A percentile compares a stretch with the other conserved stretches of the same genome.
These are phyloP conservation scores for Linnaemya tessellans DNA, from an alignment of 2,888 invertebrate genomes.

Conservation along the genomic window DNA sequence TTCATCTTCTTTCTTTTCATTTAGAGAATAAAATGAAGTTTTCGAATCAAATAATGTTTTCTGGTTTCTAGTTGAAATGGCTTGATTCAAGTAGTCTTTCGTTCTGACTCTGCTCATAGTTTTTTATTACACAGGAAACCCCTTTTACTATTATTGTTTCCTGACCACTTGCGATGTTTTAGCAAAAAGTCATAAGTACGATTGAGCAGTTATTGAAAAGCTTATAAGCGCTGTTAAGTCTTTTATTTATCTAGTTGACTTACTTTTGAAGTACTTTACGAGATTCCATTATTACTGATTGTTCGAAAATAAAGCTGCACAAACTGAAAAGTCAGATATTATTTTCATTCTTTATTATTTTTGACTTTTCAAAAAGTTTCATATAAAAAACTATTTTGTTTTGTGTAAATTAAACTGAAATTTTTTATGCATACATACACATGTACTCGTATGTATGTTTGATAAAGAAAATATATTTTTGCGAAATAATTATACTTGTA, in stretches of 20 bases:
- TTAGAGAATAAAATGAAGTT: conserved; percentile 1
- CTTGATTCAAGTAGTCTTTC: conserved; percentile 28
- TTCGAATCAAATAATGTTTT: neutral
- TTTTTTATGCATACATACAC: too few relatives aligned
- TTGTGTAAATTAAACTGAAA: too few relatives aligned
- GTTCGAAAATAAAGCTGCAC: conserved; percentile 11
- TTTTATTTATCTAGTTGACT: conserved; percentile 59
- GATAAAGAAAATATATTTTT: too few relatives aligned
- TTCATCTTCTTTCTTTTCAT: neutral
- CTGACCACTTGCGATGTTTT: conserved; percentile 4
- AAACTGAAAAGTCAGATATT: conserved; percentile 4
- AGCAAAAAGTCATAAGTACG: conserved; percentile 6
- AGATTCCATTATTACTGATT: conserved; percentile 15
- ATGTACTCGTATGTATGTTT: too few relatives aligned
- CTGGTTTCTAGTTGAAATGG: conserved; percentile 39
- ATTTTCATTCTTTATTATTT: neutral
- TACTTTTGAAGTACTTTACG: conserved; percentile 41
- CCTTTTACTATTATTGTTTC: conserved; percentile 33
- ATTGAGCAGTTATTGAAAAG: conserved; percentile 4
- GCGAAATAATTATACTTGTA: too few relatives aligned
- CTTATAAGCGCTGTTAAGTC: conserved; percentile 36
- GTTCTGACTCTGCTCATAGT: neutral
- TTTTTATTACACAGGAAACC: neutral
- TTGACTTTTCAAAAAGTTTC: neutral
- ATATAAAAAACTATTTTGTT: neutral